These are phyloP conservation scores for Hirtodrosophila histrioides DNA, from an alignment of 2,888 invertebrate species.

Conservation along the genomic window DNA sequence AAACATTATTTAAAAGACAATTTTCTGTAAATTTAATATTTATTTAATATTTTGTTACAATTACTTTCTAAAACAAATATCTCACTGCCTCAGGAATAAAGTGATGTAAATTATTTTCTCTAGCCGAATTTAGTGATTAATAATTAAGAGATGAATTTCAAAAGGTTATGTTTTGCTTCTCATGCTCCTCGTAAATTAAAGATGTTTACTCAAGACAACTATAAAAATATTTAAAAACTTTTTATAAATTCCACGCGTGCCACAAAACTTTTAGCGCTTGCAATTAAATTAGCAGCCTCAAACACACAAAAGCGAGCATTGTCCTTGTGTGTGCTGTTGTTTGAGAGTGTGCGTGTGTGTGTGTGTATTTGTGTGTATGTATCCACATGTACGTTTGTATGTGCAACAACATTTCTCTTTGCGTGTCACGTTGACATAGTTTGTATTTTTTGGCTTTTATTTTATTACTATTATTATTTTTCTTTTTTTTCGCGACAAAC, in stretches of 20 bases:
- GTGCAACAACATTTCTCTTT: conserved; percentile 41
- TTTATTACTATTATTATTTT: conserved; percentile 9
- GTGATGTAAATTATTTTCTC: no score
- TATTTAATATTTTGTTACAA: background rate
- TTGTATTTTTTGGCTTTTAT: conserved; percentile 23
- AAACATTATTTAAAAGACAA: conserved; percentile 36
- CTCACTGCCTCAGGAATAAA: no score
- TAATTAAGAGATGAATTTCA: no score
- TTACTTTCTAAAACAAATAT: background rate
- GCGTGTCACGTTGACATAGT: conserved; percentile 47
- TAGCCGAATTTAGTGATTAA: no score
- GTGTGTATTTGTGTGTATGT: conserved; percentile 1
- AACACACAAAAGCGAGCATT: conserved; percentile 1
- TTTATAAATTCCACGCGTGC: conserved; percentile 57
- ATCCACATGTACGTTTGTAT: conserved; percentile 8
- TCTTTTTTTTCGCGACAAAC: conserved; percentile 19
- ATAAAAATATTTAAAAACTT: conserved; percentile 42
- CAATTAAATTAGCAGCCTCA: conserved; percentile 69
- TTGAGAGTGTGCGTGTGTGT: background rate
- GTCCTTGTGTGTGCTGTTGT: background rate
- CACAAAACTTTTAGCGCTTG: conserved; percentile 59
- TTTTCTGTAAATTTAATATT: conserved; percentile 27
- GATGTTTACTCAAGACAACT: conserved; percentile 39
- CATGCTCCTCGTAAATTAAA: conserved; percentile 30
- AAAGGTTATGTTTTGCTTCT: conserved; percentile 13